These are phyloP conservation scores for Litocranius walleri DNA, from an alignment of 2,113 vertebrate genomes.

Conservation along the genomic window DNA sequence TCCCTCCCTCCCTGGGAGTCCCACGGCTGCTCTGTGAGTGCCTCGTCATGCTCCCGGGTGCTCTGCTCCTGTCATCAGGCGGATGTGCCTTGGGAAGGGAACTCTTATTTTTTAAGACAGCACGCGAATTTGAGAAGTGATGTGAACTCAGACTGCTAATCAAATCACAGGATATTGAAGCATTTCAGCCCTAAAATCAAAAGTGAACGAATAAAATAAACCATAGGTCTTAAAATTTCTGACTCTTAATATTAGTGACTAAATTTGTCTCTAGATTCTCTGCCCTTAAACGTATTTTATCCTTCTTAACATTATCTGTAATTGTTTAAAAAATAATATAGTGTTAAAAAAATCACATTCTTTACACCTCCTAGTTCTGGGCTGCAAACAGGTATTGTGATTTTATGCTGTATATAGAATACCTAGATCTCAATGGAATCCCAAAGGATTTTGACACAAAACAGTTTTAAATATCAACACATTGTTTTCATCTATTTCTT, in stretches of 20 bases:
- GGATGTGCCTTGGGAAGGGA: not conserved
- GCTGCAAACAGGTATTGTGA: not conserved
- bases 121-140: not conserved
- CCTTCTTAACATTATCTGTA: not conserved
- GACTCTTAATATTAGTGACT: not conserved
- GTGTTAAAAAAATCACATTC: not conserved
- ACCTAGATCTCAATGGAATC: not conserved
- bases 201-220: not conserved
- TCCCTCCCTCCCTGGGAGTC: not conserved
- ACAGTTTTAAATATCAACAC: not conserved
- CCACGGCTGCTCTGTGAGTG: not conserved
- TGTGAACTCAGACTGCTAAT: not conserved
- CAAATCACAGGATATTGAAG: not conserved
- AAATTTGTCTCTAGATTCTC: not conserved
- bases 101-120: not conserved
- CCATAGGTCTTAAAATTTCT: not conserved
- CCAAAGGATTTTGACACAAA: not conserved
- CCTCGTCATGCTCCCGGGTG: fast-evolving
- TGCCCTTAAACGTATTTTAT: not conserved
- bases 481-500: too few relatives aligned
- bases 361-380: not conserved
- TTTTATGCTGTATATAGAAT: not conserved
- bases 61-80: not conserved
- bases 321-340: not conserved
- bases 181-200: not conserved